These are phyloP conservation scores for Acanthopagrus latus DNA, from an alignment of 2,797 vertebrate species.

Conservation along the genomic window DNA sequence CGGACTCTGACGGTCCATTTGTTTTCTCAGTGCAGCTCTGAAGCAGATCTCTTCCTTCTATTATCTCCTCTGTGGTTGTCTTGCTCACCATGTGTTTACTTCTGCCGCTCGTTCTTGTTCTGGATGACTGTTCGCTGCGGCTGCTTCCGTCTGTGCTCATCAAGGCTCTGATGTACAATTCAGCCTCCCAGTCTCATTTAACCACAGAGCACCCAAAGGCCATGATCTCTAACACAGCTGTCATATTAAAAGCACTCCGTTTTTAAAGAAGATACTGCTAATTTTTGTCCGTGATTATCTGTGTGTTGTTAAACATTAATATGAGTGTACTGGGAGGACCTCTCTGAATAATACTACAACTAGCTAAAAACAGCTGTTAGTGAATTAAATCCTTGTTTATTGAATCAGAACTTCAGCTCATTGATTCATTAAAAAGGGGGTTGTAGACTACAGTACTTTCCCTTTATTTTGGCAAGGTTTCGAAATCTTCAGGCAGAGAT, in stretches of 20 bases:
- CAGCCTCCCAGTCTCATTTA: neutral
- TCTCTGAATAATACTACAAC: neutral
- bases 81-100: constrained; percentile 10
- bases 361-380: neutral
- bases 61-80: neutral
- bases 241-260: neutral
- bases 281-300: neutral
- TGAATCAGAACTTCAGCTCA: neutral
- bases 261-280: neutral
- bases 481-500: neutral
- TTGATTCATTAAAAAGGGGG: neutral
- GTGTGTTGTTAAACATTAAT: neutral
- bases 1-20: constrained; percentile 30
- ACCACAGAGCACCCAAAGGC: neutral
- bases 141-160: neutral
- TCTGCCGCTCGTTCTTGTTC: constrained; percentile 9
- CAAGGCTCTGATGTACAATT: neutral
- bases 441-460: neutral
- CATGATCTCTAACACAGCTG: neutral
- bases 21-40: constrained; percentile 23
- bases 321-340: neutral
- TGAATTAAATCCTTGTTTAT: neutral
- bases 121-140: neutral
- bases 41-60: constrained; percentile 6
- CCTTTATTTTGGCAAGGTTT: neutral